Evolutionary conservation across 1,140 invertebrate genomes (phyloP).

Genomic region (Drosophila ercepeae): DNA sequence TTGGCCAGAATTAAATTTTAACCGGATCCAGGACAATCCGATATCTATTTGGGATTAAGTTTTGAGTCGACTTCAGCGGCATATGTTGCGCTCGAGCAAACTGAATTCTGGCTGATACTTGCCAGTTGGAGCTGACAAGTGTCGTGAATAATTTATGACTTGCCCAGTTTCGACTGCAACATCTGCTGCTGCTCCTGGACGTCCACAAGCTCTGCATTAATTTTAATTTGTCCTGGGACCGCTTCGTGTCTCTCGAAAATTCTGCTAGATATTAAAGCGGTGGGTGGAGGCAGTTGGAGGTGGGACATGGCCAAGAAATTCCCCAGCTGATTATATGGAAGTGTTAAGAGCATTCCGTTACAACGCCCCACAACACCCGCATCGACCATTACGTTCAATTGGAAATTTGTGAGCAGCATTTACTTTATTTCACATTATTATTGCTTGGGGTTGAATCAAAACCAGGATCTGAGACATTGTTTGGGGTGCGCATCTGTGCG

Average conservation of each 20-base stretch:
- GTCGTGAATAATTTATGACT: slow-evolving; percentile 77
- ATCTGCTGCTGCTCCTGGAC: slow-evolving; percentile 35
- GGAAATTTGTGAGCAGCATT: slow-evolving; percentile 59
- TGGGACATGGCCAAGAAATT: slow-evolving; percentile 2
- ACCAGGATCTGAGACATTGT: neutral
- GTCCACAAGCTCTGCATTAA: slow-evolving; percentile 52
- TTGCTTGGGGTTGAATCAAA: slow-evolving; percentile 27
- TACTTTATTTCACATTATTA: slow-evolving; percentile 56
- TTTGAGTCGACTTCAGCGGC: slow-evolving; percentile 21
- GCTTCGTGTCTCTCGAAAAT: slow-evolving; percentile 10
- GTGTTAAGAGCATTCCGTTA: slow-evolving; percentile 20
- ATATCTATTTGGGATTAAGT: slow-evolving; percentile 21
- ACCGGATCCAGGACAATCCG: slow-evolving; percentile 2
- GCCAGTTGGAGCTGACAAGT: slow-evolving; percentile 73
- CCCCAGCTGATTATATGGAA: slow-evolving; percentile 18
- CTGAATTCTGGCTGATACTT: slow-evolving; percentile 36
- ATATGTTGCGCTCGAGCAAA: slow-evolving; percentile 25
- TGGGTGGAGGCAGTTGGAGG: neutral
- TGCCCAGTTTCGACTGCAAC: slow-evolving; percentile 47
- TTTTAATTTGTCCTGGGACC: slow-evolving; percentile 52
- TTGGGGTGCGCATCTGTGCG: slow-evolving; percentile 49
- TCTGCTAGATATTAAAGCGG: slow-evolving; percentile 24
- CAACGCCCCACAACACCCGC: slow-evolving; percentile 4
- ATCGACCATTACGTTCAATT: slow-evolving; percentile 53
- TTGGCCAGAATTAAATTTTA: slow-evolving; percentile 26